Evolutionary conservation across 2,888 invertebrate species (phyloP), one percentile per base, ranked within the genome.

Genomic region (Cheilosia variabilis): DNA sequence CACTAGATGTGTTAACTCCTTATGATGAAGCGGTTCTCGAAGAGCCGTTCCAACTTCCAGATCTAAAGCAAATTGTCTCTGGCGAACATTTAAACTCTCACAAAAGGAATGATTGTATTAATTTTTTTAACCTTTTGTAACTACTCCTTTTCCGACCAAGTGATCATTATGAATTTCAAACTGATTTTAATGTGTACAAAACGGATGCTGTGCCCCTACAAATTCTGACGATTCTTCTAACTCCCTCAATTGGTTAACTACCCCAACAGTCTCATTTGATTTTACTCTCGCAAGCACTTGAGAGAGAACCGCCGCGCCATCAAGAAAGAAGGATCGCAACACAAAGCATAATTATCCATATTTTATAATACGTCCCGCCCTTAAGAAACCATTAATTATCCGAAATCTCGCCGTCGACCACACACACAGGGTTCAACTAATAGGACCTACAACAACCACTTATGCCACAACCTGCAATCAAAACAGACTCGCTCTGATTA

Each of bases 401-500:
- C 66, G 27, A 76, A 72, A 53, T 57, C 53, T 57, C 43, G 52
- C 57, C 34, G 55, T 47, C 80, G 86, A 86, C 86, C 86, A 81
- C 81, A 81, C 81, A 80, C 63, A 60, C 57, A 37, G 31, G 57
- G 24, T 55, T 72, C 76, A 43, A 37, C 81, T 81, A 86, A 81
- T 86, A 80, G 81, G 66, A 76, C 83, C 83, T 66, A 83, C 86
- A 80, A 86, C 80, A 86, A 76, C 86, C 86, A 81, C 86, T 86
- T 86, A 76, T 73, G 55, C 63, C 58, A 50, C 72, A 87, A 83
- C 69, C 62, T 80, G 83, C 77, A 87, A 88, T 88, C 88, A 88
- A 88, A 88, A 88, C 88, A 88, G 87, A 87, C 78, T 73, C 82
- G 82, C 87, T 87, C 79, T 87, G 88, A 82, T 87, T 87, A 84